Evolutionary conservation across 2,888 invertebrate species (phyloP).

Genomic region (Heteromurus nitidus): DNA sequence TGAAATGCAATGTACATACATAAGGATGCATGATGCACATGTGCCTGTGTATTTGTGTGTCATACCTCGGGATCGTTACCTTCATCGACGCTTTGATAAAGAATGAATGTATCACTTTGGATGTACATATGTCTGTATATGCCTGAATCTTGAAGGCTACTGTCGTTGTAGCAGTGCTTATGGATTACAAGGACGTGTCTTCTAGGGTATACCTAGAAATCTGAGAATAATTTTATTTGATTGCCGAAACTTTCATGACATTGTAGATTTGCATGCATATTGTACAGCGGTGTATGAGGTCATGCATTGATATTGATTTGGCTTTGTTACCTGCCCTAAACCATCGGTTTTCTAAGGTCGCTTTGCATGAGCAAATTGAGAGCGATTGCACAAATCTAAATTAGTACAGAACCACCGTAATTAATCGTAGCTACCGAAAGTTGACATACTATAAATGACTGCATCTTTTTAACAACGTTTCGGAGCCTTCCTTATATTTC

Average conservation of each 20-base stretch:
- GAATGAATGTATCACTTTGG: slow-evolving; percentile 40
- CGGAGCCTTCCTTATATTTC: no score
- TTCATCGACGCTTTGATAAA: background rate
- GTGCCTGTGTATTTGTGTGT: slow-evolving; percentile 12
- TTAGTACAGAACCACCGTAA: no score
- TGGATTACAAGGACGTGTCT: slow-evolving; percentile 13
- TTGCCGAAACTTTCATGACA: slow-evolving; percentile 45
- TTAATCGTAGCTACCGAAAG: no score
- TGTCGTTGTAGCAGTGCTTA: slow-evolving; percentile 21
- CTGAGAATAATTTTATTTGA: slow-evolving; percentile 41
- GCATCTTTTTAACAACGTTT: no score
- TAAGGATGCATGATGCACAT: background rate
- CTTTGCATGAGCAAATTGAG: no score
- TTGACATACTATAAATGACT: no score
- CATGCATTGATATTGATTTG: slow-evolving; percentile 5
- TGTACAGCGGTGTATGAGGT: slow-evolving; percentile 33
- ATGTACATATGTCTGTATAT: no score
- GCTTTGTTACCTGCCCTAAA: slow-evolving; percentile 20
- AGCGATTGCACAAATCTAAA: no score
- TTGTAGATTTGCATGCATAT: slow-evolving; percentile 4
- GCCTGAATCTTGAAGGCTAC: slow-evolving; percentile 47
- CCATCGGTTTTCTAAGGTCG: slow-evolving; percentile 31
- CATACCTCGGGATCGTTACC: slow-evolving; percentile 31
- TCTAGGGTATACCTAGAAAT: slow-evolving; percentile 1
- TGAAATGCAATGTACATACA: background rate